Conservation (phyloP, 1,140 invertebrate species). For the Neoseiulus cucumeris region DNA sequence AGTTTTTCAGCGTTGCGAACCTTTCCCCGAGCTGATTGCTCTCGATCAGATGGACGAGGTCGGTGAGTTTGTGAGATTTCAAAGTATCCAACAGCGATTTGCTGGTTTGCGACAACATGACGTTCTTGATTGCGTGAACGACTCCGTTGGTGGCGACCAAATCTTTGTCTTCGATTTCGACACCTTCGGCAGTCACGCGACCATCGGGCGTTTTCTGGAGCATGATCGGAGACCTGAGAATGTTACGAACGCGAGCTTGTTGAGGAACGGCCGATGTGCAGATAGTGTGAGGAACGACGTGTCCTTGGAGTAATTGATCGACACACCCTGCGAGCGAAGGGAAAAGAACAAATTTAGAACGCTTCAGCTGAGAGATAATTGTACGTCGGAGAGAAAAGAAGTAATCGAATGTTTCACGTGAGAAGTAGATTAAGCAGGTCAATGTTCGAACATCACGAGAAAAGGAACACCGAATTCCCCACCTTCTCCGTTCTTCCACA, state of each 20-base stretch:
- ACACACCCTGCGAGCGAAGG: slow-evolving; percentile 24
- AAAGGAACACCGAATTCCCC: background rate
- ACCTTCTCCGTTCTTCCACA: slow-evolving; percentile 8
- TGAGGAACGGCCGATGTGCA: slow-evolving; percentile 38
- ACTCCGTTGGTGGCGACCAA: slow-evolving; percentile 37
- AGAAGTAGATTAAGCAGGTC: background rate
- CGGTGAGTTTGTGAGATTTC: slow-evolving; percentile 26
- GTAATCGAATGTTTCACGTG: background rate
- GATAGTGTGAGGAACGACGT: slow-evolving; percentile 42
- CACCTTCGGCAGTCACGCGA: slow-evolving; percentile 30
- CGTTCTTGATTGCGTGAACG: slow-evolving; percentile 33
- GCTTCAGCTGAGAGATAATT: background rate
- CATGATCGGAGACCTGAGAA: slow-evolving; percentile 31
- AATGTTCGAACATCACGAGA: background rate
- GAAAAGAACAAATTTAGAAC: slow-evolving; percentile 13
- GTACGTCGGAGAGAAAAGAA: no score
- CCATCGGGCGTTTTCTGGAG: slow-evolving; percentile 27
- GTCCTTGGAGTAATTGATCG: slow-evolving; percentile 34
- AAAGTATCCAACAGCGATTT: slow-evolving; percentile 21
- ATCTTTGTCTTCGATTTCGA: slow-evolving; percentile 28
- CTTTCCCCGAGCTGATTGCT: slow-evolving; percentile 27
- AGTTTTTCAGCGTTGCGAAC: slow-evolving; percentile 27
- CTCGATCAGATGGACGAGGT: slow-evolving; percentile 28
- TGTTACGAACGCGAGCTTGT: slow-evolving; percentile 35
- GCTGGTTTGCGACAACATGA: slow-evolving; percentile 30